Base-by-base conservation (phyloP, 2,888 invertebrate genomes). In the Acanthosoma haemorrhoidale region DNA sequence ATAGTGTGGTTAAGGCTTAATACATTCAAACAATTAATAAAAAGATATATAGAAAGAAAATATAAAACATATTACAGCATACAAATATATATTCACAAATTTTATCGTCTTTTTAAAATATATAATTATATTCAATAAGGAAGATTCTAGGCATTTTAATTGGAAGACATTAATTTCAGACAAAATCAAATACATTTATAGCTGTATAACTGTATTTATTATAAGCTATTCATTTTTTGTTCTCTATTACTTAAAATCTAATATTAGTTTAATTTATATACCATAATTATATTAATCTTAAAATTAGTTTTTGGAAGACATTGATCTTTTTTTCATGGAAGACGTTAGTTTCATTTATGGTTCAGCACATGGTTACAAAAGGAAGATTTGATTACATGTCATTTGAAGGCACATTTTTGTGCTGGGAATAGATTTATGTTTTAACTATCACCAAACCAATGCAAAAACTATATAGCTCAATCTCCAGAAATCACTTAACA, bases 281-380 rank as follows among this genome's bases (percentile, higher is more conserved):
- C 25, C 4, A 51, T 51, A 25, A 2, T 51, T 51, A 51, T 25
- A 25, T 11, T 51, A 51, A 5, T n/a, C 51, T 51, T 51, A 51
- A 51, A 6, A 51, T 51, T 51, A 51, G 4, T 51, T 51, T 51
- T 51, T 51, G 51, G 51, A 51, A 51, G 51, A 51, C 51, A 51
- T 25, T 25, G 25, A 51, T 25, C 25, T 51, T n/a, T n/a, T n/a
- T n/a, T n/a, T 51, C 25, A 13, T 51, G 51, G 51, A 51, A 51
- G 51, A 51, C 51, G 21, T 5, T n/a, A 13, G 21, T 51, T 51
- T 25, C 21, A 51, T 51, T 13, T 4, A 51, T 15, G 51, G 21
- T 21, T 51, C 6, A 51, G 25, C 25, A 25, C 9, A 16, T 25
- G 51, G 18, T 51, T 51, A 51, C 9, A 6, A 1, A 51, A 25